These are phyloP conservation scores for Ditylenchus weischeri DNA, from an alignment of 2,888 invertebrate species.

Conservation along the genomic window DNA sequence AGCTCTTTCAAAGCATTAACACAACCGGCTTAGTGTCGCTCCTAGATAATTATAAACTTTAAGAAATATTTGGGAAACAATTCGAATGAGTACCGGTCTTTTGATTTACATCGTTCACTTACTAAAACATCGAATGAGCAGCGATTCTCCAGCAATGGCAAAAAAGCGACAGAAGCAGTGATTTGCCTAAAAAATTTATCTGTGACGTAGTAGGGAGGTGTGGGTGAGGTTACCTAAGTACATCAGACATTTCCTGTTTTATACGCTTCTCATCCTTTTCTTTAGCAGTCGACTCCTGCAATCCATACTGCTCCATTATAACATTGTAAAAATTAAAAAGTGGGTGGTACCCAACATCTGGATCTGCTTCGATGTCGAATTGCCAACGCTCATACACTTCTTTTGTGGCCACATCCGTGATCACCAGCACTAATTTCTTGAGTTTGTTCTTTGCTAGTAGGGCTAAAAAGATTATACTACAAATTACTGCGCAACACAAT, in stretches of 20 bases:
- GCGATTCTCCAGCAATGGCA: conserved; percentile 84
- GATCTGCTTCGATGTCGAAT: conserved; percentile 74
- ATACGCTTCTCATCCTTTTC: conserved; percentile 78
- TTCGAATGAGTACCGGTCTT: too few relatives aligned
- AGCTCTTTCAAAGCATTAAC: too few relatives aligned
- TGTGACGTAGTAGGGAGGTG: not conserved
- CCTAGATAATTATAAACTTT: too few relatives aligned
- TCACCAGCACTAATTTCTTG: conserved; percentile 83
- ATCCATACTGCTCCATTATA: not conserved
- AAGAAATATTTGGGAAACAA: too few relatives aligned
- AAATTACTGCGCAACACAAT: too few relatives aligned
- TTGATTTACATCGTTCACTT: too few relatives aligned
- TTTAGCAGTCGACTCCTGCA: conserved; percentile 46
- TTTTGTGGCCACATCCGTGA: conserved; percentile 82
- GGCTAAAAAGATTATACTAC: too few relatives aligned
- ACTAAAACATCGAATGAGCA: conserved; percentile 83
- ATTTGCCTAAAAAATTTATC: conserved; percentile 71
- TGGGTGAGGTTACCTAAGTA: conserved; percentile 65
- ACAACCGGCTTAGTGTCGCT: too few relatives aligned
- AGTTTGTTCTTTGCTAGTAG: conserved; percentile 83
- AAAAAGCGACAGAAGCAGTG: conserved; percentile 83
- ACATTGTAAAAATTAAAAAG: not conserved
- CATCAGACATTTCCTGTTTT: conserved; percentile 88
- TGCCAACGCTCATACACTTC: conserved; percentile 95
- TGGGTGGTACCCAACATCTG: conserved; percentile 48